phyloP scores from a whole-genome alignment of 2,888 invertebrate species.

The Agonopterix heracliana region DNA sequence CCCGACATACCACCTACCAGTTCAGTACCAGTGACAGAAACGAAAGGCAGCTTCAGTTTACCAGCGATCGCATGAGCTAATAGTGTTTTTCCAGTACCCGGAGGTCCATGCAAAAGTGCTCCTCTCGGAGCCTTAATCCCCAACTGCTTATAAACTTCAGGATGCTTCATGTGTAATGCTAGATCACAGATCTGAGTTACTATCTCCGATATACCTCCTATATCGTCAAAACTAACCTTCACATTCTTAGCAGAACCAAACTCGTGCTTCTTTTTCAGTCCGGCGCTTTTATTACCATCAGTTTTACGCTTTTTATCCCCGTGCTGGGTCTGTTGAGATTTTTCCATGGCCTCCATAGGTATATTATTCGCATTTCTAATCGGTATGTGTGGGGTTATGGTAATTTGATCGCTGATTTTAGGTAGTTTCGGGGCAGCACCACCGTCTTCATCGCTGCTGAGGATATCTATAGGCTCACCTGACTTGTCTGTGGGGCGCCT shows the following conservation, averaged over 20 bases:
- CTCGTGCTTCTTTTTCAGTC: conserved; percentile 49
- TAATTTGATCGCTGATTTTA: conserved; percentile 69
- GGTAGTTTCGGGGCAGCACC: conserved; percentile 61
- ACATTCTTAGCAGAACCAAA: conserved; percentile 51
- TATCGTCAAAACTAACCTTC: conserved; percentile 80
- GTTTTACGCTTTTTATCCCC: conserved; percentile 58
- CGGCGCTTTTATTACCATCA: conserved; percentile 36
- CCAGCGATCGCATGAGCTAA: conserved; percentile 90
- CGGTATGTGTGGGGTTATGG: conserved; percentile 65
- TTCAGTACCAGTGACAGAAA: conserved; percentile 94
- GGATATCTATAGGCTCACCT: conserved; percentile 64
- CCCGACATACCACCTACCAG: conserved; percentile 96
- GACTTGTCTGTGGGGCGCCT: conserved; percentile 55
- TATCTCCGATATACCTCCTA: conserved; percentile 88
- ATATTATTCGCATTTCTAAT: conserved; percentile 41
- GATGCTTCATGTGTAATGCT: conserved; percentile 90
- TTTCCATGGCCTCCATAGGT: conserved; percentile 31
- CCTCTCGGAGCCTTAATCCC: conserved; percentile 93
- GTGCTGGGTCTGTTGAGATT: conserved; percentile 41
- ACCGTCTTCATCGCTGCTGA: conserved; percentile 63
- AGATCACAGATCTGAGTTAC: conserved; percentile 83
- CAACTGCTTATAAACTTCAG: conserved; percentile 89
- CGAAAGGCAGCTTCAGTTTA: conserved; percentile 87
- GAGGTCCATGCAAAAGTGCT: conserved; percentile 95
- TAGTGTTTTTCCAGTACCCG: conserved; percentile 94